These are phyloP conservation scores for Oryctolagus cuniculus DNA, from an alignment of 2,113 vertebrate species.

Conservation along the genomic window DNA sequence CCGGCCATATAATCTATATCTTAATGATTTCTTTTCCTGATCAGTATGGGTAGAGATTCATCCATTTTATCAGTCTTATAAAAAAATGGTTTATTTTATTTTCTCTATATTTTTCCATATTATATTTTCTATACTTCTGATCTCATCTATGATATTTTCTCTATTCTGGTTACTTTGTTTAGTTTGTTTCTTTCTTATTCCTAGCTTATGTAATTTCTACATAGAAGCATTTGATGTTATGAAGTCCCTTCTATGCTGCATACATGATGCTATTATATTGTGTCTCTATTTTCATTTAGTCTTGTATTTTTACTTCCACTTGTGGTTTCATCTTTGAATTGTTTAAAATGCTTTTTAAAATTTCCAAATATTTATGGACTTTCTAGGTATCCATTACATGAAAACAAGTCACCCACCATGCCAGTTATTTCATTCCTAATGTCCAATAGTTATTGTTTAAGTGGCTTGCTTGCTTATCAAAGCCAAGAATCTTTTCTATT, in stretches of 20 bases:
- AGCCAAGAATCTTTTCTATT: not conserved
- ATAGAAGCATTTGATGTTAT: not conserved
- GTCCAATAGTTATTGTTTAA: not conserved
- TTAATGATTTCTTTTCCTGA: not conserved
- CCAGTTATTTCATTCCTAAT: not conserved
- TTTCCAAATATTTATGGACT: conserved; percentile 16
- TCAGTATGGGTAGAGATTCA: not conserved
- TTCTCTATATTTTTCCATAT: not conserved
- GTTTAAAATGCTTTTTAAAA: not conserved
- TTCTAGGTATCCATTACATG: not conserved
- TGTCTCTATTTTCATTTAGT: conserved; percentile 22
- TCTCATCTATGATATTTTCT: not conserved
- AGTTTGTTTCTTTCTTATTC: not conserved
- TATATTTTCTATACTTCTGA: not conserved
- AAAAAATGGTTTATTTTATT: not conserved
- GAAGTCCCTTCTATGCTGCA: not conserved
- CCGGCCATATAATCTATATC: too few relatives aligned
- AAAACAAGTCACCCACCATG: not conserved
- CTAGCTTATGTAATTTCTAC: conserved; percentile 10
- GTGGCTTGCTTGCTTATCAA: not conserved
- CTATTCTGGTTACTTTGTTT: not conserved
- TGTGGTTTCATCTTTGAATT: not conserved
- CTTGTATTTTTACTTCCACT: not conserved
- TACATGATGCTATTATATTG: not conserved
- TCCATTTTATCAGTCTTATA: not conserved